Evolutionary conservation across 2,797 vertebrate genomes (phyloP), one percentile per base, ranked within the genome.

Genomic region (Pampus argenteus): DNA sequence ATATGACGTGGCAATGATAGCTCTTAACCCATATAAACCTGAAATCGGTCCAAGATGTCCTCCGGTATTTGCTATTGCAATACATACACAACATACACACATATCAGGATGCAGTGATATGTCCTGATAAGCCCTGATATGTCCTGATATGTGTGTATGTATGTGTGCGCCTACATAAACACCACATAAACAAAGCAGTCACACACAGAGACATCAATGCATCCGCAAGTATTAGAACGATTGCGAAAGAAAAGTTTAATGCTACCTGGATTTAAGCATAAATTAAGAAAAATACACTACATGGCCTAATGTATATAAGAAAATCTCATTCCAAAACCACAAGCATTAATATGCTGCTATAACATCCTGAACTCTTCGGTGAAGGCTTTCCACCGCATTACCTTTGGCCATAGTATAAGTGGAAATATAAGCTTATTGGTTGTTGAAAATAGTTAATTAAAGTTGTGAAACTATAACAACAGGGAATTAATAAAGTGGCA

Each of bases 21-120:
- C 86, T 88, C 90, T 88, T 92, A 91, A 93, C 89, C 91, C 87
- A 90, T 73, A 90, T 91, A 89, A 89, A 84, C 86, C 91, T 91
- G 88, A 91, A 89, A 55, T 58, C 57, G 23, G 79, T 85, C 89
- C 90, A 92, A 90, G 69, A 88, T 85, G 87, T 86, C 88, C 86
- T 69, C 73, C 74, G 38, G 88, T 84, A 64, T 82, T 84, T 76
- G 67, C 74, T 74, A 79, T 68, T 81, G n/a, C n/a, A n/a, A n/a
- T n/a, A n/a, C n/a, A n/a, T n/a, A n/a, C n/a, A n/a, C n/a, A n/a
- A n/a, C n/a, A n/a, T n/a, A n/a, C n/a, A n/a, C n/a, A n/a, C n/a
- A n/a, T n/a, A n/a, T n/a, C n/a, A n/a, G n/a, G n/a, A n/a, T n/a
- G n/a, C n/a, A n/a, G n/a, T n/a, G n/a, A n/a, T n/a, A n/a, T n/a